These are phyloP conservation scores for Drosophila falleni DNA, from an alignment of 2,888 invertebrate genomes.

Conservation along the genomic window DNA sequence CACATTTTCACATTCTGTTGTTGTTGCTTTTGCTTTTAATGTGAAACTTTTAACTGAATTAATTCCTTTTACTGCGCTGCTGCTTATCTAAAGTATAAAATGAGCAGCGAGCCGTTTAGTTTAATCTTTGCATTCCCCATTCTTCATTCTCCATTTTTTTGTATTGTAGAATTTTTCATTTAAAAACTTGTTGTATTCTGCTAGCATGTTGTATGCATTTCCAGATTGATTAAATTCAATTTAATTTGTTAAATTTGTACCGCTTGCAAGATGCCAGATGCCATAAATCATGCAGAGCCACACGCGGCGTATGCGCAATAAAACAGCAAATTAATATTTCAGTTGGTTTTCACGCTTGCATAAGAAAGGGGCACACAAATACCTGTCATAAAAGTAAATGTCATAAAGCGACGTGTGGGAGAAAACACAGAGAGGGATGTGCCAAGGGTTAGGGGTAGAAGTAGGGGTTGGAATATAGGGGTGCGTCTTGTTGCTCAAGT, in stretches of 20 bases:
- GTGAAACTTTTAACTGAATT: constrained; percentile 79
- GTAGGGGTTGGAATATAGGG: background rate
- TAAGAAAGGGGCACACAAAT: constrained; percentile 51
- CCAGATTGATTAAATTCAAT: constrained; percentile 37
- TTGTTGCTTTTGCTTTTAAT: constrained; percentile 59
- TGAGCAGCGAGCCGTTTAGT: constrained; percentile 71
- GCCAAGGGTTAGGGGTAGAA: background rate
- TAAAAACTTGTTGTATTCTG: constrained; percentile 14
- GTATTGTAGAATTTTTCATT: constrained; percentile 13
- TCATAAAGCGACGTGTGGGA: constrained; percentile 71
- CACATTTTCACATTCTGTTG: constrained; percentile 13
- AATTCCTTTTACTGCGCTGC: constrained; percentile 75
- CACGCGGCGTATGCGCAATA: constrained; percentile 67
- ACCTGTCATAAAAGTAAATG: constrained; percentile 78
- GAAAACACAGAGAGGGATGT: constrained; percentile 14
- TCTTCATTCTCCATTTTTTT: constrained; percentile 27
- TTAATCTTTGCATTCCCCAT: constrained; percentile 65
- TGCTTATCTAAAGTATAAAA: constrained; percentile 59
- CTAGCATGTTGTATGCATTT: background rate
- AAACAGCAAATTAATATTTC: constrained; percentile 77
- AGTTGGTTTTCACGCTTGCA: constrained; percentile 60
- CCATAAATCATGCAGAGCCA: constrained; percentile 68
- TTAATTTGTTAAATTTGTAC: constrained; percentile 18
- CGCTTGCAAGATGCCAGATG: constrained; percentile 18
- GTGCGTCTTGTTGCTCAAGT: constrained; percentile 47